phyloP scores from a whole-genome alignment of 30 jellyfish, hydroid and myxozoan species.

The Aurelia coerulea region DNA sequence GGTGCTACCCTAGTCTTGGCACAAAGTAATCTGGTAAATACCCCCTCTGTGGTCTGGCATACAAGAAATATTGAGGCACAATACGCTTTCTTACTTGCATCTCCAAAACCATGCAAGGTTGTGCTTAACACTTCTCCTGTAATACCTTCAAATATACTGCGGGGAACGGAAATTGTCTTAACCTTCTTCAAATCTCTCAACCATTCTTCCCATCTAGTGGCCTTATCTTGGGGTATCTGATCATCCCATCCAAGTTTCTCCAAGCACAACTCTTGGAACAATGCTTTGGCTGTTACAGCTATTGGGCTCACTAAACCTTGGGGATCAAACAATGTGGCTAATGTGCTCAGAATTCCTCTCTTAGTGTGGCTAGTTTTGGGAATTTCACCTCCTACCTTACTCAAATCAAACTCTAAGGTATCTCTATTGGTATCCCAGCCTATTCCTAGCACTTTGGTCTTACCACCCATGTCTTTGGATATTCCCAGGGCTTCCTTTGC shows the following conservation, averaged over 20 bases:
- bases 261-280: conserved; percentile 53
- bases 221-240: conserved; percentile 36
- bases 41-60: conserved; percentile 15
- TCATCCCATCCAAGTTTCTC: conserved; percentile 47
- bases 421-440: conserved; percentile 64
- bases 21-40: not conserved
- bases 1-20: too few species aligned
- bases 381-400: not conserved
- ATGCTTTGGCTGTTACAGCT: conserved; percentile 48
- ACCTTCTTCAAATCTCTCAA: conserved; percentile 23
- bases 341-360: conserved; percentile 39
- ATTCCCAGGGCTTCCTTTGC: conserved; percentile 58
- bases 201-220: conserved; percentile 45
- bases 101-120: conserved; percentile 38
- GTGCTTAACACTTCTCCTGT: conserved; percentile 12
- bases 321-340: conserved; percentile 61
- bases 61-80: conserved; percentile 39
- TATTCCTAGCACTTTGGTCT: conserved; percentile 60
- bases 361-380: conserved; percentile 17
- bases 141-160: not conserved
- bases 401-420: conserved; percentile 42
- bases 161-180: conserved; percentile 17
- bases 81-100: conserved; percentile 47
- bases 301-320: conserved; percentile 57
- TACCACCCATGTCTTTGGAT: conserved; percentile 45